Evolutionary conservation across 2,797 vertebrate genomes (phyloP).

Genomic region (Alcedo quadribrachys): DNA sequence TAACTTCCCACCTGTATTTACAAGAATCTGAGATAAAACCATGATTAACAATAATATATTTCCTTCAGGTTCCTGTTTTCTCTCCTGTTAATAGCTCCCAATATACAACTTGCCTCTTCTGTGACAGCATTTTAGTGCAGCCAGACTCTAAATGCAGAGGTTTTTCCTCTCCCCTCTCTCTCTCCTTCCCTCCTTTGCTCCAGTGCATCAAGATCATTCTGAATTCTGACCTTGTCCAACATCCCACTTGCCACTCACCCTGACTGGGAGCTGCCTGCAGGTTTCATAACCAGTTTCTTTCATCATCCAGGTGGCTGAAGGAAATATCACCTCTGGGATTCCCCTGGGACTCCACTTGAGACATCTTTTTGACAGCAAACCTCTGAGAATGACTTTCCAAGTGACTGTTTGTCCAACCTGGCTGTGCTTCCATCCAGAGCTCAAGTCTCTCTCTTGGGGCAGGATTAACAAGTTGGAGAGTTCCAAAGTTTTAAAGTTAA

Average conservation of each 20-base stretch:
- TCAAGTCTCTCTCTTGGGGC: neutral
- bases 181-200: neutral
- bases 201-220: neutral
- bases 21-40: neutral
- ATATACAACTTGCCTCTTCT: neutral
- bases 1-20: neutral
- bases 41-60: neutral
- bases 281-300: neutral
- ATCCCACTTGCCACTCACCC: neutral
- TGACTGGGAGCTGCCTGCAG: neutral
- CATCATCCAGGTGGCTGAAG: constrained; percentile 6
- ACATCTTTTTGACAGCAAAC: neutral
- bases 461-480: neutral
- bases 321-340: constrained; percentile 10
- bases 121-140: neutral
- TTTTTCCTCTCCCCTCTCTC: neutral
- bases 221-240: constrained; percentile 6
- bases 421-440: neutral
- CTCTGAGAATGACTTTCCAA: neutral
- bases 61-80: neutral
- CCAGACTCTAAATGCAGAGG: neutral
- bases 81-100: neutral
- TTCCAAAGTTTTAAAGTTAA: neutral
- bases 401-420: neutral
- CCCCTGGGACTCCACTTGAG: neutral